phyloP scores from a whole-genome alignment of 2,113 vertebrate species.

The Pholis gunnellus region DNA sequence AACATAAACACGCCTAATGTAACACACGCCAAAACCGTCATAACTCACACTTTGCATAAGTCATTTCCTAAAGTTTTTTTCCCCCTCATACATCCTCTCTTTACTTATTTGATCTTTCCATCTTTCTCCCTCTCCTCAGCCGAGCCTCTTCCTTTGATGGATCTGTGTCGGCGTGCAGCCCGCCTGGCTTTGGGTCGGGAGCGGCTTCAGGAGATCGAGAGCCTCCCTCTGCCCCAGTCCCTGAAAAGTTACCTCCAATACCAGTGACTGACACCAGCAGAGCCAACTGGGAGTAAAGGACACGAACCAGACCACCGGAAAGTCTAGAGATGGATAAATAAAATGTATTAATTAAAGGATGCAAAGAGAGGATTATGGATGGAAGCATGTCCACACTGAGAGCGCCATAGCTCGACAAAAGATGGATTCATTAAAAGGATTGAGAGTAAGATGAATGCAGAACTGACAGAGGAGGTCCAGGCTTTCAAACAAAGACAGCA shows the following conservation, averaged over 20 bases:
- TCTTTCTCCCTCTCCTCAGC: slow-evolving; percentile 80
- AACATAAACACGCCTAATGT: slow-evolving; percentile 2
- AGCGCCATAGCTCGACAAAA: slow-evolving; percentile 46
- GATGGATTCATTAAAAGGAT: slow-evolving; percentile 25
- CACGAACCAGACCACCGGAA: slow-evolving; percentile 23
- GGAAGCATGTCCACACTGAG: slow-evolving; percentile 84
- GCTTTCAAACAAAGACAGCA: slow-evolving; percentile 75
- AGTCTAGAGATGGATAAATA: slow-evolving; percentile 19
- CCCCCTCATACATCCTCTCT: not conserved
- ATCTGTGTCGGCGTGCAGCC: slow-evolving; percentile 95
- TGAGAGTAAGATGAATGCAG: slow-evolving; percentile 73
- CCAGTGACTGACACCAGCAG: slow-evolving; percentile 86
- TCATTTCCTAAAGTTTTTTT: not conserved
- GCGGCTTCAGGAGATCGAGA: slow-evolving; percentile 92
- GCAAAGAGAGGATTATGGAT: slow-evolving; percentile 54
- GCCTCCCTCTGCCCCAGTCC: slow-evolving; percentile 95
- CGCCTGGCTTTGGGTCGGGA: slow-evolving; percentile 93
- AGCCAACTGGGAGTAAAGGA: slow-evolving; percentile 38
- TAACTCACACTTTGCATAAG: not conserved
- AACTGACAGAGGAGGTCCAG: slow-evolving; percentile 61
- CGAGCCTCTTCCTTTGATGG: slow-evolving; percentile 96
- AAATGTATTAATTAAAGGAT: slow-evolving; percentile 44
- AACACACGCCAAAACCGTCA: not conserved
- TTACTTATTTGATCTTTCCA: not conserved
- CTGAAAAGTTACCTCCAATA: slow-evolving; percentile 99